Percentiles rank a stretch among this genome's conserved stretches.
These are phyloP conservation scores for Melanocharis versteri DNA, from an alignment of 2,113 vertebrate species.

Conservation along the genomic window DNA sequence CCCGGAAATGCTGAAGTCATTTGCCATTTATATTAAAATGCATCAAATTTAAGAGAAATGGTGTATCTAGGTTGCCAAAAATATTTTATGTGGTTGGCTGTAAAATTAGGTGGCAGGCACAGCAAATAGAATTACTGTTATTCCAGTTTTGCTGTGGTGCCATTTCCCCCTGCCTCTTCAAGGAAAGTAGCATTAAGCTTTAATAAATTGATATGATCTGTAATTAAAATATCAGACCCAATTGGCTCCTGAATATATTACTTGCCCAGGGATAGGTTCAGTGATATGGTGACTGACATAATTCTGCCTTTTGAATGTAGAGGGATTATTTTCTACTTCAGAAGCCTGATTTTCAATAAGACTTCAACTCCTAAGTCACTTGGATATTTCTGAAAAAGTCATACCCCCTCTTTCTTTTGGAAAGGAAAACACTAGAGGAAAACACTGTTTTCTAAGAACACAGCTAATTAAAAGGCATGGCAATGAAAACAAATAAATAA, in stretches of 20 bases:
- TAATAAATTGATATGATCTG: background rate
- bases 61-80: background rate
- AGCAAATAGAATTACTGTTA: background rate
- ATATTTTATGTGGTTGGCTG: background rate
- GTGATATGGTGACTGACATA: background rate
- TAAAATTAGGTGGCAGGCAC: background rate
- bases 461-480: background rate
- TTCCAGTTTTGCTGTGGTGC: background rate
- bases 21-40: background rate
- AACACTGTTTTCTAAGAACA: background rate
- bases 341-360: background rate
- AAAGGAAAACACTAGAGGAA: background rate
- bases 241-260: background rate
- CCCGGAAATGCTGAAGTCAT: background rate
- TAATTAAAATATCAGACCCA: background rate
- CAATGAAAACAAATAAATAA: constrained; percentile 18
- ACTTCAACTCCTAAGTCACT: background rate
- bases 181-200: background rate
- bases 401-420: background rate
- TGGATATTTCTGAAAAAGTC: background rate
- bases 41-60: background rate
- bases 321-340: background rate
- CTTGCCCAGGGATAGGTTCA: background rate
- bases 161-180: background rate
- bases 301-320: background rate